These are phyloP conservation scores for Syngnathus floridae DNA, from an alignment of 2,113 vertebrate genomes.

Conservation along the genomic window DNA sequence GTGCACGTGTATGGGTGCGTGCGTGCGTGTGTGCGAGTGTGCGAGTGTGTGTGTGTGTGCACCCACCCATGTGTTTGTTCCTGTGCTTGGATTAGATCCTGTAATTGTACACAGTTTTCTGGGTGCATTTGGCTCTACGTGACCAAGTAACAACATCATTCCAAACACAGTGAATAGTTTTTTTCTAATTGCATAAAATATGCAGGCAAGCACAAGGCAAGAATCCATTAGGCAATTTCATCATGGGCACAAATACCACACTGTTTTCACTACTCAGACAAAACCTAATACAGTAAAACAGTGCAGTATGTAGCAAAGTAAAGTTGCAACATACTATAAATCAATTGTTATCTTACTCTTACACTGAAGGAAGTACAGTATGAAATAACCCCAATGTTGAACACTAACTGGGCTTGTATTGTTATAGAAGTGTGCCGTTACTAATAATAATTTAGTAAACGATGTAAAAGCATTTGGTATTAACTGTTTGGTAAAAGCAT, in stretches of 20 bases:
- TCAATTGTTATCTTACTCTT: neutral
- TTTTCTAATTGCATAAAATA: slow-evolving; percentile 5
- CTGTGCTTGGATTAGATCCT: slow-evolving; percentile 8
- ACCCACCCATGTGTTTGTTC: neutral
- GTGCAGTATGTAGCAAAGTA: neutral
- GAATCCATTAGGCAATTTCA: neutral
- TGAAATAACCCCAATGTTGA: too few species aligned
- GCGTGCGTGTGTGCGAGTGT: neutral
- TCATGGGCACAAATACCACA: neutral
- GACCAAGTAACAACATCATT: neutral
- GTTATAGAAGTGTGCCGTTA: too few species aligned
- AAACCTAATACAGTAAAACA: neutral
- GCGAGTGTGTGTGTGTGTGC: slow-evolving; percentile 7
- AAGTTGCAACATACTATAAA: neutral
- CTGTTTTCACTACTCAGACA: neutral
- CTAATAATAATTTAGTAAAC: too few species aligned
- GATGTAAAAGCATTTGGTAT: too few species aligned
- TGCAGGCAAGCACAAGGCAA: neutral
- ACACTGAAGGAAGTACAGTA: neutral
- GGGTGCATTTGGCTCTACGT: slow-evolving; percentile 16
- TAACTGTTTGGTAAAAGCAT: too few species aligned
- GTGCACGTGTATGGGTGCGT: slow-evolving; percentile 1
- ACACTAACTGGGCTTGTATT: too few species aligned
- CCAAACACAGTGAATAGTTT: neutral
- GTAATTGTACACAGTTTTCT: slow-evolving; percentile 1